A percentile compares a stretch with the other conserved stretches of the same genome.
Conservation (phyloP, 1,140 invertebrate genomes). For the Pinna nobilis region DNA sequence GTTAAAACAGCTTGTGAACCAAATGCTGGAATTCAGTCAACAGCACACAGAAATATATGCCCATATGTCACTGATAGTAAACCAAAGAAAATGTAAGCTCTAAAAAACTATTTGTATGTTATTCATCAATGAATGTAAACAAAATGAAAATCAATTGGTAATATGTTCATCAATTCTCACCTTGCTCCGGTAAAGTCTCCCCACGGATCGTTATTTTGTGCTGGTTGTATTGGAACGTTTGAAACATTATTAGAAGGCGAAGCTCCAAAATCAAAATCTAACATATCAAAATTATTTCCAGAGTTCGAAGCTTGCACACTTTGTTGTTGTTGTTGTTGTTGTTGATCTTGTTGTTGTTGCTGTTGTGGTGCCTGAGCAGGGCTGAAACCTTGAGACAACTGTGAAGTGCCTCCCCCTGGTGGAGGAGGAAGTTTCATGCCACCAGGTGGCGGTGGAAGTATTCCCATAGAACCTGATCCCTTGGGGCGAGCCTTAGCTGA, state of each 20-base stretch:
- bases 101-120: neutral
- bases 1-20: neutral
- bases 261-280: constrained; percentile 51
- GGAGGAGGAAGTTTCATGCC: constrained; percentile 82
- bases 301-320: constrained; percentile 16
- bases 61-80: too few species aligned
- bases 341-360: constrained; percentile 70
- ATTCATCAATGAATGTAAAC: neutral
- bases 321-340: constrained; percentile 77
- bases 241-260: constrained; percentile 24
- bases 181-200: constrained; percentile 65
- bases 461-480: constrained; percentile 74
- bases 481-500: constrained; percentile 79
- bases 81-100: neutral
- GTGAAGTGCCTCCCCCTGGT: constrained; percentile 79
- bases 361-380: constrained; percentile 77
- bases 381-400: constrained; percentile 79
- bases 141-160: neutral
- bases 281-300: constrained; percentile 57
- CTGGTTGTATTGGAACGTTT: constrained; percentile 18
- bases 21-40: neutral
- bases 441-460: constrained; percentile 88
- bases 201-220: constrained; percentile 53
- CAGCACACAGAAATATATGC: neutral
- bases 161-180: constrained; percentile 28